Base-by-base conservation (phyloP, 37 sponge, comb jelly and placozoan species). In the Crambe crambe region DNA sequence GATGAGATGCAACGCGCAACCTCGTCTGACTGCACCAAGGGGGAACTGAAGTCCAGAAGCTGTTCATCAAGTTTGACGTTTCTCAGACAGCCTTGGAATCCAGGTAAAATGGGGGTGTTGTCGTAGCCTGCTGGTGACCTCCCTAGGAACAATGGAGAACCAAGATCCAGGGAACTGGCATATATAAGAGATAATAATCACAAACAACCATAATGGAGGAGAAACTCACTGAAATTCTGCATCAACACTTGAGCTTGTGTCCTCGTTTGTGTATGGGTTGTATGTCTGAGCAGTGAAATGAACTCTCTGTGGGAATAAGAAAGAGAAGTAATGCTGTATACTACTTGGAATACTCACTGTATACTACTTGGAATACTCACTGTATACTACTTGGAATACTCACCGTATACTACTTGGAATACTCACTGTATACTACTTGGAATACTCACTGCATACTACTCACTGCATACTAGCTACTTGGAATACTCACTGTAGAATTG, bases 141-240 rank as follows among this genome's bases (percentile, higher is more conserved):
- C 0, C 93, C 93, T 3, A 92, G 12, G 37, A 85, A 25, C 42
- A 88, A 26, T 36, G 93, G 93, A 38, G 66, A 78, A 3, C 70
- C 80, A 6, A 92, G 66, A 67, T 92, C 85, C 31, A 92, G 73
- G 0, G 78, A 85, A 22, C 89, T 92, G 58, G 37, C 51, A 22
- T 0, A 30, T 21, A 31, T 29, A 36, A 34, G 69, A 36, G 8
- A 8, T 5, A 20, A 20, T 61, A 20, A 61, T 23, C 15, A 15
- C 6, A 47, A 68, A 36, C 36, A 68, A 36, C 6, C 6, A 9
- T 68, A 36, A 68, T 36, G 69, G 31, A 31, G 39, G 8, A 17
- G 63, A 61, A 61, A 27, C 63, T 61, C 29, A 23, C 30, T 61
- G 29, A 61, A 61, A 61, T 61, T 20, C 29, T 20, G 4, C 15